Conservation (phyloP, 2,797 vertebrate genomes). For the Xenops minutus region DNA sequence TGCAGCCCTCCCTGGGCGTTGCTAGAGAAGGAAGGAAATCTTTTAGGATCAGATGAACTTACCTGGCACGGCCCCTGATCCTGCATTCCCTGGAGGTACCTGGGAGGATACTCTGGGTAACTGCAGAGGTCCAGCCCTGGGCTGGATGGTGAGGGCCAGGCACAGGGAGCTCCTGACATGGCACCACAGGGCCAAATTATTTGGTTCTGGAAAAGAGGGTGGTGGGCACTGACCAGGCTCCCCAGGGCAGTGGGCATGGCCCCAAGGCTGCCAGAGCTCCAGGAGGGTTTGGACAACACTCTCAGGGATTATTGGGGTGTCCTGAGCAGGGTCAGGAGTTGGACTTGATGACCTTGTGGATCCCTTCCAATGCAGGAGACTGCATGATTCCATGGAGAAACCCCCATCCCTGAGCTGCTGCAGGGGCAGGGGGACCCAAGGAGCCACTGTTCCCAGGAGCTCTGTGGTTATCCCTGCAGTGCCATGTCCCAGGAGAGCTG, state of each 20-base stretch:
- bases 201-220: neutral
- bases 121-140: neutral
- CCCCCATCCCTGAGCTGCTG: neutral
- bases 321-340: neutral
- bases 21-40: neutral
- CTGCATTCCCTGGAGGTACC: rapidly evolving
- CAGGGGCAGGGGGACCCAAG: neutral
- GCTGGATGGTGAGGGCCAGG: neutral
- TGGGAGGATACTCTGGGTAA: neutral
- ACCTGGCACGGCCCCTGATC: neutral
- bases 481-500: neutral
- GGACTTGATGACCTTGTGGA: neutral
- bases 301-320: neutral
- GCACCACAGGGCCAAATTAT: neutral
- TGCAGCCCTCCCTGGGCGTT: neutral
- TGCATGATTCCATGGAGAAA: no score
- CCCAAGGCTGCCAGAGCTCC: neutral
- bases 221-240: neutral
- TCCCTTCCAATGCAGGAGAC: neutral
- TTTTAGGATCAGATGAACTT: neutral
- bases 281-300: neutral
- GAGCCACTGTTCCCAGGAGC: neutral
- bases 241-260: neutral
- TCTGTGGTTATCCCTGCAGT: neutral
- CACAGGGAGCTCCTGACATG: neutral